phyloP scores from a whole-genome alignment of 1,140 invertebrate species.

The Drosophila asahinai region DNA sequence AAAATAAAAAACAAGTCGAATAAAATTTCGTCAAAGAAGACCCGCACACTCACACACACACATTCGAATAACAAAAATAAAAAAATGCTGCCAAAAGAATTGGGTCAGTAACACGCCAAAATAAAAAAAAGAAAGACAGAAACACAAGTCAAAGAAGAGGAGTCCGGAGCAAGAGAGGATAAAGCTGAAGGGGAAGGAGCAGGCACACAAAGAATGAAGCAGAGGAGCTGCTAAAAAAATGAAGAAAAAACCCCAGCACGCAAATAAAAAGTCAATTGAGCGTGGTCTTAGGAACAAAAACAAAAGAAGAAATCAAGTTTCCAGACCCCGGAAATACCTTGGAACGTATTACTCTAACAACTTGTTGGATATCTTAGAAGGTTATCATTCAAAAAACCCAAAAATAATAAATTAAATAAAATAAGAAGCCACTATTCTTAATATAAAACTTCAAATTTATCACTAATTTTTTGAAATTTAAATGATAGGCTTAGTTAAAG shows the following conservation, averaged over 20 bases:
- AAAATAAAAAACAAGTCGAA: constrained; percentile 36
- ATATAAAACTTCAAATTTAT: too few relatives aligned
- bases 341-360: too few relatives aligned
- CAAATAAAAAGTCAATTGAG: constrained; percentile 73
- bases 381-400: neutral
- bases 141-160: constrained; percentile 37
- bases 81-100: constrained; percentile 67
- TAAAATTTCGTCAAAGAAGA: constrained; percentile 58
- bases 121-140: constrained; percentile 33
- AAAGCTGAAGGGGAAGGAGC: constrained; percentile 32
- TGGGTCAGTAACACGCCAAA: constrained; percentile 80
- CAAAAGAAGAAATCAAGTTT: constrained; percentile 44
- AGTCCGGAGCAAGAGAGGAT: constrained; percentile 14
- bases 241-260: constrained; percentile 36
- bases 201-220: constrained; percentile 26
- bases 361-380: neutral
- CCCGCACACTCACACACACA: neutral
- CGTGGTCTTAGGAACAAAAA: constrained; percentile 61
- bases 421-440: too few relatives aligned
- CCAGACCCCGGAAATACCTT: neutral
- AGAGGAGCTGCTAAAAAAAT: constrained; percentile 18
- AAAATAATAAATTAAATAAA: too few relatives aligned
- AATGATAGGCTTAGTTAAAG: too few relatives aligned
- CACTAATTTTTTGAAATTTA: too few relatives aligned
- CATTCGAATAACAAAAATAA: neutral